Base-by-base conservation (phyloP, 2,797 vertebrate species). In the Arremon brunneinucha region DNA sequence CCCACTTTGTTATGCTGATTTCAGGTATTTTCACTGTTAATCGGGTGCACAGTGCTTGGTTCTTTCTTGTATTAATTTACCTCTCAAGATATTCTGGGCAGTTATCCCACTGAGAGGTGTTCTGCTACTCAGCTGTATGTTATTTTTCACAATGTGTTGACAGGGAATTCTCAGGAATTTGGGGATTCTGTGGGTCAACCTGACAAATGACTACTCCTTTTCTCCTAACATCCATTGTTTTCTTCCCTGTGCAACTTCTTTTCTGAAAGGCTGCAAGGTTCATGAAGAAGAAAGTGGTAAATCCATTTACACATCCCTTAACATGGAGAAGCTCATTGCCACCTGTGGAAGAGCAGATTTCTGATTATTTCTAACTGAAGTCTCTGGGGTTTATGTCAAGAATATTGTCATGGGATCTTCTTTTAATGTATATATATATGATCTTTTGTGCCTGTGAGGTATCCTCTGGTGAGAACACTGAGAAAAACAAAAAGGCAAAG, bases 1-100 rank as follows among this genome's bases (percentile, higher is more conserved):
- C 90, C 82, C 67, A 59, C 87, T 94, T 96, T 94, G 87, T 96
- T 86, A 96, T 83, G 96, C 94, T 94, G 95, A 96, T 96, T 96
- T 88, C 71, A 94, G 90, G 91, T 90, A 88, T 94, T 96, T 88
- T 91, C 93, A 32, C 59, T 93, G 89, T 69, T 94, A 91, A 94
- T 93, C 59, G 32, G 75, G 87, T 86, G 85, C 91, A 50, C 3
- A 0, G 39, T 78, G 77, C 65, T 50, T 75, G 3, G n/a, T 83
- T 87, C 69, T 50, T 93, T 71, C 91, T 88, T 71, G 20, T 71
- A 93, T 91, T 85, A 83, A 90, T 95, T 93, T 92, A 75, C 87
- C 30, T 90, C 89, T 93, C 30, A 46, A 30, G 83, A 57, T 72
- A 34, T 28, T 86, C 79, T 41, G 43, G 37, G 90, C 76, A 35